Evolutionary conservation across 2,888 invertebrate genomes (phyloP).

Genomic region (Seladonia tumulorum): DNA sequence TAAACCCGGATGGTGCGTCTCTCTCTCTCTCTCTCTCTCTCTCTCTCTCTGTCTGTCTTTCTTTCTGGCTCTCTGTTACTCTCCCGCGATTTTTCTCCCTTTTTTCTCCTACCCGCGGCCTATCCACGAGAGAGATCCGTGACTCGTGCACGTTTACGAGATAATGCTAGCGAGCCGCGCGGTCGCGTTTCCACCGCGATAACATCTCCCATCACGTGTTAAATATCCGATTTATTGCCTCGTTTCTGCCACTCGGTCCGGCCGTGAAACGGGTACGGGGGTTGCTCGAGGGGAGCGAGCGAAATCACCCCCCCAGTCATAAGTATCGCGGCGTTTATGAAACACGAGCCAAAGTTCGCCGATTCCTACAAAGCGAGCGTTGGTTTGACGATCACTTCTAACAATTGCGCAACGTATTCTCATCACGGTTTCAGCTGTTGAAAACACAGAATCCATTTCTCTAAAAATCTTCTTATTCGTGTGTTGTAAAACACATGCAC

Average conservation of each 20-base stretch:
- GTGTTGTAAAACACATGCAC: too few species aligned
- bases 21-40: slow-evolving; percentile 15
- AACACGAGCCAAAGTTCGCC: background rate
- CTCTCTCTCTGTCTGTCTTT: background rate
- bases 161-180: slow-evolving; percentile 48
- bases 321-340: background rate
- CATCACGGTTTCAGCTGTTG: too few species aligned
- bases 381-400: too few species aligned
- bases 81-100: slow-evolving; percentile 2
- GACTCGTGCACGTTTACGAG: slow-evolving; percentile 62
- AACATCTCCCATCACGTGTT: slow-evolving; percentile 61
- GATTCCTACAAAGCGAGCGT: background rate
- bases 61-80: slow-evolving; percentile 7
- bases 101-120: background rate
- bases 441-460: too few species aligned
- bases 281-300: too few species aligned
- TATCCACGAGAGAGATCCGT: slow-evolving; percentile 52
- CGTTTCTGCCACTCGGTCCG: slow-evolving; percentile 39
- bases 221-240: slow-evolving; percentile 63
- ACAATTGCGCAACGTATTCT: too few species aligned
- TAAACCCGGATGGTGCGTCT: slow-evolving; percentile 56
- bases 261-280: slow-evolving; percentile 1
- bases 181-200: slow-evolving; percentile 61
- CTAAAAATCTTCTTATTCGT: too few species aligned
- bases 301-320: background rate